phyloP scores from a whole-genome alignment of 2,797 vertebrate species.

The Emys orbicularis region DNA sequence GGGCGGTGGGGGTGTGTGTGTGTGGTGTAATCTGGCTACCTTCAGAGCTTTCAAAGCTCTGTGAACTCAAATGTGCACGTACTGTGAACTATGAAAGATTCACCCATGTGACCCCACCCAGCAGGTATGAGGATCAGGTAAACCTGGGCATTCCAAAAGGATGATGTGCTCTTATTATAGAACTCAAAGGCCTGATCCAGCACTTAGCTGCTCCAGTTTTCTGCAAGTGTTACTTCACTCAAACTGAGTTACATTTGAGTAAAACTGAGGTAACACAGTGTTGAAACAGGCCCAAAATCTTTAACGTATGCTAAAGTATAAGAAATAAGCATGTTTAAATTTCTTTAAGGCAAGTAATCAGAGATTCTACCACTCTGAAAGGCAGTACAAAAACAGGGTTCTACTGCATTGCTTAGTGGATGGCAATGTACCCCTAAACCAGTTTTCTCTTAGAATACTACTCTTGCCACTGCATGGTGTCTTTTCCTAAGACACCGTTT shows the following conservation, averaged over 20 bases:
- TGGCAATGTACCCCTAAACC: not conserved
- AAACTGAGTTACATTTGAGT: not conserved
- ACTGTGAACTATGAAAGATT: not conserved
- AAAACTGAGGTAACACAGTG: not conserved
- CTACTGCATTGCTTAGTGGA: not conserved
- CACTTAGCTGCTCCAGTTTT: not conserved
- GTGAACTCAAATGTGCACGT: not conserved
- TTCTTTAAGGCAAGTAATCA: not conserved
- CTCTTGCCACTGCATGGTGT: not conserved
- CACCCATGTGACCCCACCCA: not conserved
- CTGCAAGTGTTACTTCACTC: not conserved
- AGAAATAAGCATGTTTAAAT: not conserved
- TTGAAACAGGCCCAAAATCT: not conserved
- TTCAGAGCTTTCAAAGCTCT: not conserved
- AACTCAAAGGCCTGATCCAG: not conserved
- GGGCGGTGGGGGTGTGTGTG: too few species aligned
- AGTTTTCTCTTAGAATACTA: too few species aligned
- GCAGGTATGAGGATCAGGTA: not conserved
- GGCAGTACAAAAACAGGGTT: not conserved
- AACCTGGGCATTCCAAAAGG: not conserved
- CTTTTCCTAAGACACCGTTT: not conserved
- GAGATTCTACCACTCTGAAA: not conserved
- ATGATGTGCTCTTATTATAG: not conserved
- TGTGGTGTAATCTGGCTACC: not conserved
- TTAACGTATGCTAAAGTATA: rapidly evolving